Percentiles rank a stretch among this genome's conserved stretches.
phyloP scores from a whole-genome alignment of 2,888 invertebrate genomes.

The Stomorhina lunata region DNA sequence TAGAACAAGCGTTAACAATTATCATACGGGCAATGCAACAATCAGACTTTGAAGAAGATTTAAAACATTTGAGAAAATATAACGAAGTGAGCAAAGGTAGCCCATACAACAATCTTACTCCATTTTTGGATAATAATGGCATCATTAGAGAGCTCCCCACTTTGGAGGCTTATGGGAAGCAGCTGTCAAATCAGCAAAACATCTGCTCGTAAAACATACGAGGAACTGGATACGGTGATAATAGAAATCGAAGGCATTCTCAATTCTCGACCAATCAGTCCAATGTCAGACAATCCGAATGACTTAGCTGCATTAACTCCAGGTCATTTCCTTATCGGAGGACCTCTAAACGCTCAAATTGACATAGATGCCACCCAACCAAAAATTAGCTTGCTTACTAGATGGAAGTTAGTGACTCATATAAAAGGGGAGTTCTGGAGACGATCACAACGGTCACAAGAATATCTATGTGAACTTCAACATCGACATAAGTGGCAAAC shows the following conservation, averaged over 20 bases:
- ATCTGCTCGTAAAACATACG: background rate
- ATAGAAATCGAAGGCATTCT: background rate
- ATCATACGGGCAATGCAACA: background rate
- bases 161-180: background rate
- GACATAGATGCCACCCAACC: background rate
- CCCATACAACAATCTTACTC: background rate
- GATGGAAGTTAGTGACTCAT: too few relatives aligned
- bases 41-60: background rate
- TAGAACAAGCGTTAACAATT: background rate
- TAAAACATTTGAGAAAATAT: background rate
- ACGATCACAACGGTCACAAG: too few relatives aligned
- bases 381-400: too few relatives aligned
- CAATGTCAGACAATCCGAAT: background rate
- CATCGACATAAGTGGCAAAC: too few relatives aligned
- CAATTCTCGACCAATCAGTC: background rate
- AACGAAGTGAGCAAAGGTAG: background rate
- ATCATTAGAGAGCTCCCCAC: background rate
- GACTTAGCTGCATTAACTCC: conserved; percentile 11
- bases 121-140: background rate
- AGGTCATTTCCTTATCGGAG: background rate
- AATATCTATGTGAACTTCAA: too few relatives aligned
- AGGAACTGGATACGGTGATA: background rate
- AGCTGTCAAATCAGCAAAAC: background rate
- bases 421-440: too few relatives aligned
- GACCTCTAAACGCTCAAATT: background rate